Conservation (phyloP, 2,888 invertebrate genomes). For the Dexiosoma caninum region DNA sequence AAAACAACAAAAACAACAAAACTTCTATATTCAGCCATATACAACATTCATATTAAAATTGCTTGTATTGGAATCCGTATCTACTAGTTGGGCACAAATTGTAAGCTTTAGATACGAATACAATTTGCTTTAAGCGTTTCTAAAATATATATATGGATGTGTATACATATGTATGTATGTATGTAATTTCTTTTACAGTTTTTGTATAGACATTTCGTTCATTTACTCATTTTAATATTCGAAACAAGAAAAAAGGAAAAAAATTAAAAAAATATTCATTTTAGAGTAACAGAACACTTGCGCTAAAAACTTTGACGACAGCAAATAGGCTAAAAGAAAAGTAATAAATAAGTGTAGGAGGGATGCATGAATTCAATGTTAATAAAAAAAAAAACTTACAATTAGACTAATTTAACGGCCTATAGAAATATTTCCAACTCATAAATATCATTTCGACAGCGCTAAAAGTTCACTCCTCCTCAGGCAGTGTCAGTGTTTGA, state of each 20-base stretch:
- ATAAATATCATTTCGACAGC: too few relatives aligned
- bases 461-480: too few relatives aligned
- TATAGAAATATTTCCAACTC: background rate
- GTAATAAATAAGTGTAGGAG: conserved; percentile 21
- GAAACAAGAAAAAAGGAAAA: background rate
- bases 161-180: too few relatives aligned
- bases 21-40: conserved; percentile 10
- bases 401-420: conserved; percentile 36
- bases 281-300: conserved; percentile 66
- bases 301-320: conserved; percentile 76
- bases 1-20: conserved; percentile 9
- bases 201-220: conserved; percentile 17
- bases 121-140: conserved; percentile 53
- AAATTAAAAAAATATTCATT: conserved; percentile 17
- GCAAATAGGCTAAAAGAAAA: conserved; percentile 52
- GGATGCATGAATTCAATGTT: background rate
- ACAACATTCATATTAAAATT: conserved; percentile 33
- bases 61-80: conserved; percentile 18
- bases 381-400: background rate
- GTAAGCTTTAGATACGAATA: conserved; percentile 43
- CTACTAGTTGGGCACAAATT: conserved; percentile 14
- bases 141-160: too few relatives aligned
- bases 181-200: background rate
- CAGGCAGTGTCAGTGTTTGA: too few relatives aligned
- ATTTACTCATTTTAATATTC: conserved; percentile 5